These are phyloP conservation scores for Thecophora atra DNA, from an alignment of 2,888 invertebrate species.

Conservation along the genomic window DNA sequence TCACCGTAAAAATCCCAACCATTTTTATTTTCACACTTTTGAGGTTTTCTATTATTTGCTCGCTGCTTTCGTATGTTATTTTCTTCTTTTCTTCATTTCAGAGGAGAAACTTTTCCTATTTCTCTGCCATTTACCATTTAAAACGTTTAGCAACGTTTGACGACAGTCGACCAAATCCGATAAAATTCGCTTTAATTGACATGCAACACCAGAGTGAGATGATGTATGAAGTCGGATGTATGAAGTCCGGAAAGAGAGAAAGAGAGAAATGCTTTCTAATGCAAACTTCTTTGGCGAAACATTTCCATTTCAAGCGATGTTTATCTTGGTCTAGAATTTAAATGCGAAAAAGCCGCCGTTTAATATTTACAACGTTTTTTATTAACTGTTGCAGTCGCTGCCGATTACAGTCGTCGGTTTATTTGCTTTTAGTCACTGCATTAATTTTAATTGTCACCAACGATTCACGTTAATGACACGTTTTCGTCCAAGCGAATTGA, in stretches of 20 bases:
- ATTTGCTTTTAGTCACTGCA: constrained; percentile 13
- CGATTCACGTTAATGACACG: constrained; percentile 1
- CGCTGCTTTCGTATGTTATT: neutral
- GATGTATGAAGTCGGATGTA: neutral
- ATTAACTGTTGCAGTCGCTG: neutral
- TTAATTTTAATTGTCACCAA: constrained; percentile 1
- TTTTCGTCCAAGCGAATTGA: neutral
- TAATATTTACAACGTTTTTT: neutral
- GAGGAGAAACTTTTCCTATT: neutral
- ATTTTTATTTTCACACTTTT: constrained; percentile 13
- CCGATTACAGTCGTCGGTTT: neutral
- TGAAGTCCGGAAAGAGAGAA: neutral
- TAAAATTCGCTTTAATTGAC: constrained; percentile 23
- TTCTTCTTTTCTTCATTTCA: neutral
- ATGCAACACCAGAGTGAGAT: constrained; percentile 17
- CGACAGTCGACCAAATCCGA: constrained; percentile 31
- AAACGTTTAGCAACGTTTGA: constrained; percentile 27
- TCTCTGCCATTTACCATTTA: neutral
- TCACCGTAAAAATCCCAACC: constrained; percentile 26
- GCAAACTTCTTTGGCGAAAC: neutral
- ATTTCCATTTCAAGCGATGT: neutral
- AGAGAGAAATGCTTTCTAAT: neutral
- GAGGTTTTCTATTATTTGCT: constrained; percentile 6
- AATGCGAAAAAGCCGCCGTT: neutral
- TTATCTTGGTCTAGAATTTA: neutral